Conservation (phyloP, 37 sponge, comb jelly and placozoan species). For the Ianthella basta region DNA sequence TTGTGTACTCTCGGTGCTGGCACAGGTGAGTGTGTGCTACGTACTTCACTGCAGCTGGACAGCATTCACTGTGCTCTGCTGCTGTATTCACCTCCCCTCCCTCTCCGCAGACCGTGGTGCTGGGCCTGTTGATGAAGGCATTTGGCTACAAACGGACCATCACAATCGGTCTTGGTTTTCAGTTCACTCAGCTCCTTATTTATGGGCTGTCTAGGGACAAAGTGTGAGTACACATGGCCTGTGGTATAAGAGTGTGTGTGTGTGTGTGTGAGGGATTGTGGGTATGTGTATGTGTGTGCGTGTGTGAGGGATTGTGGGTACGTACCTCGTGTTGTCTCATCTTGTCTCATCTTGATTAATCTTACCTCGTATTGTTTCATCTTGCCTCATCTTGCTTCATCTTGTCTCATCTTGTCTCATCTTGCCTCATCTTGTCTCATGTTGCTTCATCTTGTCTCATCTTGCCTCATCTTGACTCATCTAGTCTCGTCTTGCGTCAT, state of each 20-base stretch:
- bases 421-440: no score
- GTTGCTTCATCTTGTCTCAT: no score
- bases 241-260: not conserved
- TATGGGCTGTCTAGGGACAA: slow-evolving; percentile 70
- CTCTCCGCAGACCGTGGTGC: slow-evolving; percentile 61
- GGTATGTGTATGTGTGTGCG: not conserved
- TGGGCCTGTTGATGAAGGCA: slow-evolving; percentile 52
- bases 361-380: no score
- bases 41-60: not conserved
- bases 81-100: no score
- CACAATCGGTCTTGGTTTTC: slow-evolving; percentile 72
- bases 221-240: slow-evolving; percentile 52
- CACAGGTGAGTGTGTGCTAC: slow-evolving; percentile 45
- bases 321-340: no score
- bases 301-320: not conserved
- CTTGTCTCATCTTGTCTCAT: no score
- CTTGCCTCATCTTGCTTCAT: no score
- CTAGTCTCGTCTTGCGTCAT: no score
- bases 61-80: no score
- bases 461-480: no score
- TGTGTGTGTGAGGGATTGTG: not conserved
- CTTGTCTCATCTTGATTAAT: no score
- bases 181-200: slow-evolving; percentile 75
- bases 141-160: slow-evolving; percentile 77
- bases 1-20: slow-evolving; percentile 71